Percentiles rank a stretch among this genome's conserved stretches.
Conservation (phyloP, 2,797 vertebrate genomes). For the Myripristis jacobus region DNA sequence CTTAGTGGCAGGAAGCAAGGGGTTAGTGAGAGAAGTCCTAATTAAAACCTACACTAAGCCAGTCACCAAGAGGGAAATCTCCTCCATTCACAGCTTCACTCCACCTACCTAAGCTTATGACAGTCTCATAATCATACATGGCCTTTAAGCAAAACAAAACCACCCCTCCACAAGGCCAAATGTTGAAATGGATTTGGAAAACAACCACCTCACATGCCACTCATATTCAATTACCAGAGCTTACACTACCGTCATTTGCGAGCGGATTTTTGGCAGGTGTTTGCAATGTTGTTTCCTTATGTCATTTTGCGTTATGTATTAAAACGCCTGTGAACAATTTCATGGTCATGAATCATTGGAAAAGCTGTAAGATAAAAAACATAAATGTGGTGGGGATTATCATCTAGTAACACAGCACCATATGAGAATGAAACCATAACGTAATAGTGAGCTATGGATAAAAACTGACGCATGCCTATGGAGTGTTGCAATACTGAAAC, state of each 20-base stretch:
- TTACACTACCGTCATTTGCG: constrained; percentile 4
- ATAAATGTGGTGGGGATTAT: constrained; percentile 11
- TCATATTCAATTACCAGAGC: constrained; percentile 23
- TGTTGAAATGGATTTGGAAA: constrained; percentile 6
- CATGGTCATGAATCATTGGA: constrained; percentile 29
- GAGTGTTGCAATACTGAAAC: not conserved
- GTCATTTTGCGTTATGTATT: constrained; percentile 14
- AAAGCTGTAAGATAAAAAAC: constrained; percentile 29
- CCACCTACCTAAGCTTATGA: constrained; percentile 45
- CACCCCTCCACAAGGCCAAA: constrained; percentile 18
- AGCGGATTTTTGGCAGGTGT: constrained; percentile 7
- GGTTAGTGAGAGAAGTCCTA: constrained; percentile 66
- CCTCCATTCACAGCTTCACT: constrained; percentile 54
- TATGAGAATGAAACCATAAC: constrained; percentile 8
- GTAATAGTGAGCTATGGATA: not conserved
- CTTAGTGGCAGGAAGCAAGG: constrained; percentile 64
- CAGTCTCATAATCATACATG: constrained; percentile 38
- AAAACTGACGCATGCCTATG: not conserved
- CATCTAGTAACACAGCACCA: constrained; percentile 25
- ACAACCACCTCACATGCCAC: constrained; percentile 7
- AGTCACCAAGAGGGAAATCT: constrained; percentile 58
- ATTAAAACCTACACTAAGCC: constrained; percentile 72
- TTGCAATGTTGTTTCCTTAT: constrained; percentile 14
- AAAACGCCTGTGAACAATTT: constrained; percentile 37
- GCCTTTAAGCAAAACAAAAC: constrained; percentile 41